These are phyloP conservation scores for Halesus radiatus DNA, from an alignment of 1,140 invertebrate species.

Conservation along the genomic window DNA sequence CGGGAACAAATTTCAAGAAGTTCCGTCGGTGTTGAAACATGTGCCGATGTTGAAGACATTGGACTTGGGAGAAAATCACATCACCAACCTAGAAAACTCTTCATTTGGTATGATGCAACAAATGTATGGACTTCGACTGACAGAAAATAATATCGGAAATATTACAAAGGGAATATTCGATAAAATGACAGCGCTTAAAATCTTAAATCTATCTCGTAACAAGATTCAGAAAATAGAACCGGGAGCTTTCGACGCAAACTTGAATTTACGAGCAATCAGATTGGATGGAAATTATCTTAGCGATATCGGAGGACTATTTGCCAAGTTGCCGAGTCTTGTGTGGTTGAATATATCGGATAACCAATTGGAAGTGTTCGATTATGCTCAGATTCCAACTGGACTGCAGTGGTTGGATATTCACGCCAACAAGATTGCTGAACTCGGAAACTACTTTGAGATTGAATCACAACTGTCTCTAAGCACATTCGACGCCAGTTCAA, in stretches of 20 bases:
- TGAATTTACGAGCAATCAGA: constrained; percentile 87
- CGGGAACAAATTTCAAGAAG: constrained; percentile 84
- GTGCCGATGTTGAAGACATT: constrained; percentile 87
- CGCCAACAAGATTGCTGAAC: constrained; percentile 86
- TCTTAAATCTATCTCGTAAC: constrained; percentile 90
- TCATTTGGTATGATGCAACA: constrained; percentile 86
- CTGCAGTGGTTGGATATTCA: constrained; percentile 93
- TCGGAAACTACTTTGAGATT: constrained; percentile 92
- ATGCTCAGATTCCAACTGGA: constrained; percentile 89
- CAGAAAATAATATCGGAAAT: constrained; percentile 91
- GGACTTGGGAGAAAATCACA: constrained; percentile 91
- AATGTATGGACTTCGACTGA: constrained; percentile 86
- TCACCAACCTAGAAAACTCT: constrained; percentile 84
- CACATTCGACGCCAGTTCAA: constrained; percentile 89
- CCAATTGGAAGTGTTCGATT: constrained; percentile 90
- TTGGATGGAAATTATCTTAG: constrained; percentile 90
- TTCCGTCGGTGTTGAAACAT: constrained; percentile 87
- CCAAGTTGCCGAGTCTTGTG: constrained; percentile 87
- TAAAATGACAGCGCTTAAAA: constrained; percentile 86
- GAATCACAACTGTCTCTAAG: constrained; percentile 86
- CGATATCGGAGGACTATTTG: constrained; percentile 87
- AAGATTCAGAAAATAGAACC: constrained; percentile 88
- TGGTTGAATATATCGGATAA: constrained; percentile 95
- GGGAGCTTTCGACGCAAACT: constrained; percentile 87
- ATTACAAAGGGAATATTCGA: constrained; percentile 87